A percentile compares a stretch with the other conserved stretches of the same genome.
These are phyloP conservation scores for Phyllotis vaccarum DNA, from an alignment of 2,797 vertebrate genomes.

Conservation along the genomic window DNA sequence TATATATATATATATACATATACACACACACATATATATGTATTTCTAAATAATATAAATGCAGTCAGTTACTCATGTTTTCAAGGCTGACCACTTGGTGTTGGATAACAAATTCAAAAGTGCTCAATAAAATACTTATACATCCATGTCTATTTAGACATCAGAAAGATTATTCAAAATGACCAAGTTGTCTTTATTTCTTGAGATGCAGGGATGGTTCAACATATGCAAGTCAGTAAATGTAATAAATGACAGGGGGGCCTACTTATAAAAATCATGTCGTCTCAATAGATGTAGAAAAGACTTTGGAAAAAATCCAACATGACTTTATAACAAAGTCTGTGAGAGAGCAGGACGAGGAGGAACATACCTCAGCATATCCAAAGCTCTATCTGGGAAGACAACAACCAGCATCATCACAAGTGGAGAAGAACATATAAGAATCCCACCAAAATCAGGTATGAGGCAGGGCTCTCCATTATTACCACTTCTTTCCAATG, in stretches of 20 bases:
- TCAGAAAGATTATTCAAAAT: background rate
- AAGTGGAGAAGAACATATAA: background rate
- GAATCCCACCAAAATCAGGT: no score
- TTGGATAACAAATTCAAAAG: background rate
- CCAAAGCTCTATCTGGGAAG: background rate
- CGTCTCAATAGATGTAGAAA: background rate
- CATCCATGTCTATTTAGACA: no score
- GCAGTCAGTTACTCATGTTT: background rate
- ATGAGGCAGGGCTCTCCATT: no score
- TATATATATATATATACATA: background rate
- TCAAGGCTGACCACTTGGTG: background rate
- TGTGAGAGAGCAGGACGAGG: background rate
- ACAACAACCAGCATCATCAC: background rate
- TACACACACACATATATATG: background rate
- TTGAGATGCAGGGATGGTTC: background rate
- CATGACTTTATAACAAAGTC: background rate
- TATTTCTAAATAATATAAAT: background rate
- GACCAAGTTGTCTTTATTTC: background rate
- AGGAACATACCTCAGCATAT: background rate
- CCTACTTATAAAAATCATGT: background rate
- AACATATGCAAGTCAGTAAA: background rate
- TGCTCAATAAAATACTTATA: background rate
- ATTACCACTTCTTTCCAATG: background rate
- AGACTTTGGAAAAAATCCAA: background rate
- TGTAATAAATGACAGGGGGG: background rate